These are phyloP conservation scores for Asbolus verrucosus DNA, from an alignment of 1,140 invertebrate genomes.

Conservation along the genomic window DNA sequence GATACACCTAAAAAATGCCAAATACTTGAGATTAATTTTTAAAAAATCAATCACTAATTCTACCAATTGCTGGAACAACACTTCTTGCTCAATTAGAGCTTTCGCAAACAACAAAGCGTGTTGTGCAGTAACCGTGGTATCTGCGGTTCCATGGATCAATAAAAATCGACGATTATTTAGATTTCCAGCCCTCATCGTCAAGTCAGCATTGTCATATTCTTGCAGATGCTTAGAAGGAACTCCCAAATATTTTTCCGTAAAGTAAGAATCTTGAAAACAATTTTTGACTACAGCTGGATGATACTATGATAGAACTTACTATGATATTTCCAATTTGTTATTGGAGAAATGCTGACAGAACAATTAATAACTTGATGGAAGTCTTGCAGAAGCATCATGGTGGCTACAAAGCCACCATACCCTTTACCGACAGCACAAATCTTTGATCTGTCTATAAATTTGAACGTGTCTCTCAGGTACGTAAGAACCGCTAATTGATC, in stretches of 20 bases:
- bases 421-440: conserved; percentile 81
- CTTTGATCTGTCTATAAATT: conserved; percentile 79
- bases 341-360: conserved; percentile 83
- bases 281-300: not conserved
- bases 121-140: conserved; percentile 85
- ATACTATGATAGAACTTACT: conserved; percentile 69
- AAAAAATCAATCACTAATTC: conserved; percentile 45
- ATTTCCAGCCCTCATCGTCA: conserved; percentile 78
- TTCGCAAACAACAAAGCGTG: conserved; percentile 86
- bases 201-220: conserved; percentile 79
- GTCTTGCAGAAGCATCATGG: conserved; percentile 80
- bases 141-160: conserved; percentile 83
- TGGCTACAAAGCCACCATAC: conserved; percentile 79
- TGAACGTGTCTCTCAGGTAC: conserved; percentile 78
- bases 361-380: conserved; percentile 80
- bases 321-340: conserved; percentile 83
- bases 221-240: conserved; percentile 74
- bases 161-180: conserved; percentile 72
- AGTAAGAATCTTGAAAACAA: conserved; percentile 78
- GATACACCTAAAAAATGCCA: conserved; percentile 78
- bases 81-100: conserved; percentile 77
- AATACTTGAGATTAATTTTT: not conserved
- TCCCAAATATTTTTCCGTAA: conserved; percentile 86
- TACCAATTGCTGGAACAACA: conserved; percentile 85
- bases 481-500: conserved; percentile 89